phyloP scores from a whole-genome alignment of 2,113 vertebrate genomes.

The Cinclus cinclus region DNA sequence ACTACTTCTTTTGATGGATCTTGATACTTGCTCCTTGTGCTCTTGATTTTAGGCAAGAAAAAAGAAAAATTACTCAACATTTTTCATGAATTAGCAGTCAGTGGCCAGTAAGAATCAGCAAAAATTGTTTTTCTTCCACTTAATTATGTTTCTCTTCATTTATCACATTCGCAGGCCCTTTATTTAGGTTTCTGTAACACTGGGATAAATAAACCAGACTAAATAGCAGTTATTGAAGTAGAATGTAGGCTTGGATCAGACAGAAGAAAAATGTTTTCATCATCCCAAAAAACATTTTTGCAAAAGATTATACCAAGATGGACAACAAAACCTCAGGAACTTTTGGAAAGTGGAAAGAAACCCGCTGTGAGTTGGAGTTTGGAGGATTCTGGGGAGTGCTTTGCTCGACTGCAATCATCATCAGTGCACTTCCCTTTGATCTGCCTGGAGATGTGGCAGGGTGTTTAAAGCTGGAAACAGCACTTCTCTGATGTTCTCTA shows the following conservation, averaged over 20 bases:
- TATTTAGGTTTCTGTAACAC: neutral
- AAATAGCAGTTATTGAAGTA: neutral
- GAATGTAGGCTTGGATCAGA: neutral
- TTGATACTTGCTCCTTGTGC: neutral
- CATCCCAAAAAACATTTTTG: neutral
- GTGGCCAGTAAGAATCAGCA: neutral
- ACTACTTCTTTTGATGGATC: neutral
- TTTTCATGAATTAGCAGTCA: neutral
- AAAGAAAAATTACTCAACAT: neutral
- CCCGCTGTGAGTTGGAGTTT: neutral
- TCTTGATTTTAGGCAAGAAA: neutral
- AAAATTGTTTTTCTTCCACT: neutral
- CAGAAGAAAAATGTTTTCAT: neutral
- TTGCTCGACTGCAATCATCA: neutral
- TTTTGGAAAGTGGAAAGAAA: neutral
- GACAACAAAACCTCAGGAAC: neutral
- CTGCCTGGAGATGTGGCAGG: constrained; percentile 6
- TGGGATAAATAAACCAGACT: neutral
- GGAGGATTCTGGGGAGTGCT: neutral
- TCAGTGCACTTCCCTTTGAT: neutral
- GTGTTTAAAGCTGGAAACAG: constrained; percentile 25
- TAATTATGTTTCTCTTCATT: neutral
- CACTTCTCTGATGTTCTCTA: constrained; percentile 36
- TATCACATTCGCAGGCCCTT: neutral
- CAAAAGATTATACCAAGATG: neutral